Conservation (phyloP, 2,797 vertebrate genomes). For the Acanthurus lineatus region DNA sequence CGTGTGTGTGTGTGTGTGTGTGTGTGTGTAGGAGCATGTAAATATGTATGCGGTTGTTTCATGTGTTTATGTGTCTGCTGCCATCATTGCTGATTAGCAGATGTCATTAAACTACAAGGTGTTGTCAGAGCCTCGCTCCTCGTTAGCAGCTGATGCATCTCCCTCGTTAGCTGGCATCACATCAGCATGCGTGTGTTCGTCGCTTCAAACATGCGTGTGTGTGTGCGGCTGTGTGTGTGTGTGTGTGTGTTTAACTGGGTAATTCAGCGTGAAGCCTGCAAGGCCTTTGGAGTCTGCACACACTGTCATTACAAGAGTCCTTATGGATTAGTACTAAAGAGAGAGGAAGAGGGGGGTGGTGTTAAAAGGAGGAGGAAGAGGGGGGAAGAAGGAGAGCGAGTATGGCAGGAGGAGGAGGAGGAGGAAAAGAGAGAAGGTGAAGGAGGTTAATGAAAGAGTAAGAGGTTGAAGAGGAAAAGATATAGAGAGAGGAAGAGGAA, state of each 20-base stretch:
- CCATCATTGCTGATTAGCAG: constrained; percentile 65
- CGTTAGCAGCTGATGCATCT: constrained; percentile 68
- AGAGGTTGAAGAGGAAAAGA: neutral
- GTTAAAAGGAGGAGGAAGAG: neutral
- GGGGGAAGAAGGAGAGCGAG: neutral
- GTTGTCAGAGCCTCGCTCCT: constrained; percentile 65
- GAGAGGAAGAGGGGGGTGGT: neutral
- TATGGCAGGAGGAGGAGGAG: neutral
- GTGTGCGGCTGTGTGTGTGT: constrained; percentile 41
- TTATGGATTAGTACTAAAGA: constrained; percentile 39
- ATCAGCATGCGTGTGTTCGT: constrained; percentile 29
- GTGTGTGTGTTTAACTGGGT: constrained; percentile 60
- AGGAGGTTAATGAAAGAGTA: constrained; percentile 20
- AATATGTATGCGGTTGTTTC: neutral
- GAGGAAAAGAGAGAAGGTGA: constrained; percentile 1
- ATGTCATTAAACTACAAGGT: constrained; percentile 64
- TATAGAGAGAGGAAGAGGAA: neutral
- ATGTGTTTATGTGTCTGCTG: constrained; percentile 17
- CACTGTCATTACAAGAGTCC: constrained; percentile 55
- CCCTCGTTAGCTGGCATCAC: constrained; percentile 68
- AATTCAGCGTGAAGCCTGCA: constrained; percentile 67
- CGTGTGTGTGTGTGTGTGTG: constrained; percentile 14
- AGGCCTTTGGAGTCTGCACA: constrained; percentile 61
- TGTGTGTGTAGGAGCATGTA: neutral
- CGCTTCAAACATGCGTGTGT: neutral